These are phyloP conservation scores for Hydrotaea diabolus DNA, from an alignment of 2,888 invertebrate genomes.

Conservation along the genomic window DNA sequence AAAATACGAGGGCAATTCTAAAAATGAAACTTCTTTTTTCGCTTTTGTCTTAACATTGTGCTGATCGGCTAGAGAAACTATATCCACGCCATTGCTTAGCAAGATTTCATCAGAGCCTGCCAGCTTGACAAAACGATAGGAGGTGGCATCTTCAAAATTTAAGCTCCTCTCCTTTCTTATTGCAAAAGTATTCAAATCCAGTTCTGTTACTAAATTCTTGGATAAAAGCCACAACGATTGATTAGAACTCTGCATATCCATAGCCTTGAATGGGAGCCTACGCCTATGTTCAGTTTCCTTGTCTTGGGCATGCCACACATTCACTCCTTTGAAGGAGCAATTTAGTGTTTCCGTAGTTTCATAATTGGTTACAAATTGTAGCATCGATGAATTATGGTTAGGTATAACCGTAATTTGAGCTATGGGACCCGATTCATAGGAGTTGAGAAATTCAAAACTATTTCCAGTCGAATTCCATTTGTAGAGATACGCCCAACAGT, in stretches of 20 bases:
- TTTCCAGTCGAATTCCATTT: slow-evolving; percentile 77
- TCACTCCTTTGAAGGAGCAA: slow-evolving; percentile 69
- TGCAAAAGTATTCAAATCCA: slow-evolving; percentile 31
- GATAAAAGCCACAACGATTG: not conserved
- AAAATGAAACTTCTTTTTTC: not conserved
- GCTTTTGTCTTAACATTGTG: slow-evolving; percentile 1
- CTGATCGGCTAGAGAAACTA: slow-evolving; percentile 69
- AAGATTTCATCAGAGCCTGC: slow-evolving; percentile 73
- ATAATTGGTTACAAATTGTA: slow-evolving; percentile 77
- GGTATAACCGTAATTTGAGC: slow-evolving; percentile 80
- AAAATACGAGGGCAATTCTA: not conserved
- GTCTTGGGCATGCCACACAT: slow-evolving; percentile 73
- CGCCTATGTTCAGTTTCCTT: slow-evolving; percentile 51
- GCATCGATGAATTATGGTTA: slow-evolving; percentile 67
- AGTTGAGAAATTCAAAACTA: slow-evolving; percentile 72
- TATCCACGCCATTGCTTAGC: slow-evolving; percentile 77
- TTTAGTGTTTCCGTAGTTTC: slow-evolving; percentile 63
- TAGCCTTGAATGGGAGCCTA: not conserved
- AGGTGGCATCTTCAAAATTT: not conserved
- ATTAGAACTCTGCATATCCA: not conserved
- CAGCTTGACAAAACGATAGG: slow-evolving; percentile 71
- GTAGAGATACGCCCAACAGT: slow-evolving; percentile 81
- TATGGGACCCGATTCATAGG: slow-evolving; percentile 81
- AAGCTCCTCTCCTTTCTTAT: slow-evolving; percentile 34
- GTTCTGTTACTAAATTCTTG: slow-evolving; percentile 33